A percentile compares a stretch with the other conserved stretches of the same genome.
These are phyloP conservation scores for Lingula anatina DNA, from an alignment of 2,888 invertebrate species.

Conservation along the genomic window DNA sequence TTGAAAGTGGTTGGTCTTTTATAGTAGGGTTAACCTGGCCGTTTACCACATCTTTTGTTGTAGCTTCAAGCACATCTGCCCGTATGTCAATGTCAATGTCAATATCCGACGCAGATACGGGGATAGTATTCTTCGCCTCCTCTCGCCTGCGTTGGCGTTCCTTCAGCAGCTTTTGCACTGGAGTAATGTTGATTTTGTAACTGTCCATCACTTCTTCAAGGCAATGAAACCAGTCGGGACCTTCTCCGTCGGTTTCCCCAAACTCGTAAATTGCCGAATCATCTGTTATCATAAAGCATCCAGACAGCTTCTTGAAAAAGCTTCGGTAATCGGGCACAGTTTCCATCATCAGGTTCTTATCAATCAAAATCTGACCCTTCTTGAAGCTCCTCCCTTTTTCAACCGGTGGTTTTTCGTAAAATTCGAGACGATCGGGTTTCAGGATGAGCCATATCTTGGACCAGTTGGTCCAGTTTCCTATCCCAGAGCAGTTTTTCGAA, in stretches of 20 bases:
- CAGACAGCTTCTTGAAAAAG: not conserved
- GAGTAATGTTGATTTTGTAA: conserved; percentile 5
- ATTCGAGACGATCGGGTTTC: conserved; percentile 8
- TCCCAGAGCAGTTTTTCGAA: conserved; percentile 10
- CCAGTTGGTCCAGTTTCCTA: conserved; percentile 19
- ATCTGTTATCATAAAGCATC: conserved; percentile 13
- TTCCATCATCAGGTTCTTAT: not conserved
- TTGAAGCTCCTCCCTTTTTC: conserved; percentile 3
- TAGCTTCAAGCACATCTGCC: too few relatives aligned
- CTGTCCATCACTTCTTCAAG: conserved; percentile 6
- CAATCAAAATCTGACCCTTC: conserved; percentile 1
- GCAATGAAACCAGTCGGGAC: conserved; percentile 6
- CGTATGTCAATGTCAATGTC: too few relatives aligned
- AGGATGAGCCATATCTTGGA: conserved; percentile 14
- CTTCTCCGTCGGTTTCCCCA: conserved; percentile 3
- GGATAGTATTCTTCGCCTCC: not conserved
- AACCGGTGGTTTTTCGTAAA: conserved; percentile 8
- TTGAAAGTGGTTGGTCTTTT: too few relatives aligned
- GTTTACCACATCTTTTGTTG: too few relatives aligned
- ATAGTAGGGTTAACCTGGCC: too few relatives aligned
- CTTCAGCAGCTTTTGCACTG: conserved; percentile 4
- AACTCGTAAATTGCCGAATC: conserved; percentile 11
- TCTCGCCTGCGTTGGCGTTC: too few relatives aligned
- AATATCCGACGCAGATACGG: not conserved
- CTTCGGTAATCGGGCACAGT: not conserved